These are phyloP conservation scores for Sprattus sprattus DNA, from an alignment of 2,113 vertebrate genomes.

Conservation along the genomic window DNA sequence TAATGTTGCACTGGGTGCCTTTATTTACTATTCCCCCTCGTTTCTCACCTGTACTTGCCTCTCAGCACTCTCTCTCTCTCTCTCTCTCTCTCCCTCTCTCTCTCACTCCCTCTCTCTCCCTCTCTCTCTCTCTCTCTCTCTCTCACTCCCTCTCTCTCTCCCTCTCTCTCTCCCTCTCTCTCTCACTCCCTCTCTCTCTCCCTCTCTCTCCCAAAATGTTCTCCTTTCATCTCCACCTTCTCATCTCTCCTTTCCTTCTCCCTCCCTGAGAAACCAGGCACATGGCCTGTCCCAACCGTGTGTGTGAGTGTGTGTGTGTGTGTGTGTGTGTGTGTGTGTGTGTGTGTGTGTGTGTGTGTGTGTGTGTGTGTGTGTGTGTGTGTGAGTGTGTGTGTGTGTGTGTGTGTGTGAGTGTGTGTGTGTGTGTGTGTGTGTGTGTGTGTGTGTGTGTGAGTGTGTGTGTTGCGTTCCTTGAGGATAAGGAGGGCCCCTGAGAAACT, in stretches of 20 bases:
- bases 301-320: conserved; percentile 30
- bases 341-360: conserved; percentile 28
- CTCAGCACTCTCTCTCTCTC: not conserved
- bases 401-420: conserved; percentile 33
- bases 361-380: no score
- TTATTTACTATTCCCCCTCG: conserved; percentile 18
- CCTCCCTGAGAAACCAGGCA: conserved; percentile 27
- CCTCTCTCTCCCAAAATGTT: not conserved
- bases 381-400: no score
- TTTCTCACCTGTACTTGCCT: conserved; percentile 33
- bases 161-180: no score
- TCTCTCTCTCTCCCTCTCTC: not conserved
- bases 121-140: no score
- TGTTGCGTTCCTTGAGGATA: conserved; percentile 60
- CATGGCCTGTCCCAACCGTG: conserved; percentile 5
- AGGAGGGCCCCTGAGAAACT: conserved; percentile 83
- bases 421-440: not conserved
- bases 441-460: no score
- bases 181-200: conserved; percentile 8
- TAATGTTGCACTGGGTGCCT: no score
- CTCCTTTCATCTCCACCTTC: not conserved
- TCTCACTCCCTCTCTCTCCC: no score
- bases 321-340: not conserved
- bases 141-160: no score
- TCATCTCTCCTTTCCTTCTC: not conserved